Percentiles rank a stretch among this genome's conserved stretches.
Conservation (phyloP, 2,113 vertebrate species). For the Crotalus horridus region DNA sequence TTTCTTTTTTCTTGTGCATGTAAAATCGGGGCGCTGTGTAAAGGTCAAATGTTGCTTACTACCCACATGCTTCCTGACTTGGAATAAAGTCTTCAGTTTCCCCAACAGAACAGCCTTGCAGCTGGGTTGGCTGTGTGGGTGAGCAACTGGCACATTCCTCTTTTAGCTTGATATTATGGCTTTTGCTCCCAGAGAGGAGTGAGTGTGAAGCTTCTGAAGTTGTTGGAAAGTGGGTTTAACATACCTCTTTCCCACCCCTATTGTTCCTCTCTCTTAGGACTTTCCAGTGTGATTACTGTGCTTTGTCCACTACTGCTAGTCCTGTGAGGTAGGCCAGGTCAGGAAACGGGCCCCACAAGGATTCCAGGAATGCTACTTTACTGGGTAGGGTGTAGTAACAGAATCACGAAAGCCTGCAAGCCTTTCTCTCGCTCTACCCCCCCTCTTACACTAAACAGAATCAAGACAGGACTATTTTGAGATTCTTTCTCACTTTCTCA, state of each 20-base stretch:
- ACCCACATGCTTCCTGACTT: constrained; percentile 17
- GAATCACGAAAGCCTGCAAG: neutral
- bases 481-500: neutral
- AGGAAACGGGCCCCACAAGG: neutral
- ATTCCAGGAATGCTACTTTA: neutral
- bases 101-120: constrained; percentile 5
- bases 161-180: neutral
- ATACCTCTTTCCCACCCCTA: neutral
- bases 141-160: constrained; percentile 10
- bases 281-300: neutral
- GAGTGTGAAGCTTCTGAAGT: neutral
- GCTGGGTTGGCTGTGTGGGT: neutral
- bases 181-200: neutral
- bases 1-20: neutral
- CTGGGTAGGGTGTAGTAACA: neutral
- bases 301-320: neutral
- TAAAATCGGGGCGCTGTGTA: neutral
- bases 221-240: no score
- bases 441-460: neutral
- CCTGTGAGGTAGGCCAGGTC: neutral
- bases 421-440: neutral
- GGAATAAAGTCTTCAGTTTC: constrained; percentile 15
- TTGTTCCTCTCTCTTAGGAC: neutral
- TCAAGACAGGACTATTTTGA: neutral
- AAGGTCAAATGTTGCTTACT: constrained; percentile 16